Conservation (phyloP, 2,888 invertebrate species). For the Metacarcinus magister region DNA sequence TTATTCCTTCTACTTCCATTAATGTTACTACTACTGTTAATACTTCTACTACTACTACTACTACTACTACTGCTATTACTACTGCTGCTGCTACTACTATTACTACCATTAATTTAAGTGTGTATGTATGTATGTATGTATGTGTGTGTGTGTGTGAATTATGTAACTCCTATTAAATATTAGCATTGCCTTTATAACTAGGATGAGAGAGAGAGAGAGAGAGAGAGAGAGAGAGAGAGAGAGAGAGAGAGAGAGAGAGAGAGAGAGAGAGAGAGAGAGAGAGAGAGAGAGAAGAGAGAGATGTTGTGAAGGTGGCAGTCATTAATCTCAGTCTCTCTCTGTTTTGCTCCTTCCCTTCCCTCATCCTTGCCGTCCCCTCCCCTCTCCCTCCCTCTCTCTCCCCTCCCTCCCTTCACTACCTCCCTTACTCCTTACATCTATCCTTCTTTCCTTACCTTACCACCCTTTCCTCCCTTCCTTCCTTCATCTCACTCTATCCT, state of each 20-base stretch:
- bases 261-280: slow-evolving; percentile 18
- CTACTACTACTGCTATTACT: too few relatives aligned
- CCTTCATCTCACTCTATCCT: not conserved
- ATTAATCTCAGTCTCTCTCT: not conserved
- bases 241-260: slow-evolving; percentile 3
- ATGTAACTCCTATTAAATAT: not conserved
- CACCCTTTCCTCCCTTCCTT: not conserved
- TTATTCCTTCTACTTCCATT: too few relatives aligned
- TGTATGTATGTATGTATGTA: slow-evolving; percentile 53
- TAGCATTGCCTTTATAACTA: not conserved
- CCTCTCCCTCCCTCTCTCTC: not conserved
- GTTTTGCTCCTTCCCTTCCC: not conserved
- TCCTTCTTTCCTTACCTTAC: not conserved
- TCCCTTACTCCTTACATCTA: too few relatives aligned
- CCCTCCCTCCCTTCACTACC: not conserved
- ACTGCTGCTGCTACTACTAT: too few relatives aligned
- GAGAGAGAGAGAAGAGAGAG: not conserved
- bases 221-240: not conserved
- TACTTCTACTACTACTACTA: too few relatives aligned
- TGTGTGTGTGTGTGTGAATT: slow-evolving; percentile 15
- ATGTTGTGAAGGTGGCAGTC: not conserved
- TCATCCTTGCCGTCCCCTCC: not conserved
- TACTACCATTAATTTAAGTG: not conserved
- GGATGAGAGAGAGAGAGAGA: not conserved
- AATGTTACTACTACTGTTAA: too few relatives aligned